Percentiles rank a stretch among this genome's conserved stretches.
Evolutionary conservation across 2,113 vertebrate species (phyloP).

Genomic region (Anoura caudifer): DNA sequence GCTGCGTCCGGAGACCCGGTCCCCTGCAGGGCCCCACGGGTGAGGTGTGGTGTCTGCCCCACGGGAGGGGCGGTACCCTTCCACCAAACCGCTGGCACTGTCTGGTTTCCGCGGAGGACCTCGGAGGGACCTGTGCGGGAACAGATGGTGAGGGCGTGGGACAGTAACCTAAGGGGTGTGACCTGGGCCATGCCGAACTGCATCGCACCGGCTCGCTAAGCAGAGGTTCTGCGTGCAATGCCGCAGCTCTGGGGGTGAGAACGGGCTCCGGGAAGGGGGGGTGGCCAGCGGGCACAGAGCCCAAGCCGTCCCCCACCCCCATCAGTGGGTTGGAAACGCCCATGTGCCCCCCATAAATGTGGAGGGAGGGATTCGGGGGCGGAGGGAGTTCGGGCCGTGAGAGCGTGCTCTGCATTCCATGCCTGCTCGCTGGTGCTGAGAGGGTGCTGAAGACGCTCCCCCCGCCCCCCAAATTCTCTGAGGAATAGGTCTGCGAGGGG

Average conservation of each 20-base stretch:
- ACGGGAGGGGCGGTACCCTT: neutral
- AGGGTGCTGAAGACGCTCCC: neutral
- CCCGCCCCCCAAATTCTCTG: neutral
- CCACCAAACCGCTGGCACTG: neutral
- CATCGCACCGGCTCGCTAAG: neutral
- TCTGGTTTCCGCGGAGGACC: neutral
- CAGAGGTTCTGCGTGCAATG: neutral
- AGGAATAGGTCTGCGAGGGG: neutral
- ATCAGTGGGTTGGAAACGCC: neutral
- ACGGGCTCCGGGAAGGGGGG: rapidly evolving
- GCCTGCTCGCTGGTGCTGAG: neutral
- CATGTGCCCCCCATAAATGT: neutral
- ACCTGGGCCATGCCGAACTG: neutral
- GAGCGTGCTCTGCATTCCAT: no score
- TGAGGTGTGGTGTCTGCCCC: neutral
- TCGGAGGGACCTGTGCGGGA: neutral
- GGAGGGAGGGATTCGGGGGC: neutral
- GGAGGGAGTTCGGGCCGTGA: neutral
- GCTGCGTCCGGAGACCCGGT: neutral
- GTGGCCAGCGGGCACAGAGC: neutral
- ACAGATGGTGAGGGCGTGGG: neutral
- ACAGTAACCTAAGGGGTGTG: no score
- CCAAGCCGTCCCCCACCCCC: neutral
- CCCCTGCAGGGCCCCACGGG: neutral
- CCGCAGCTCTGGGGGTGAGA: neutral